Evolutionary conservation across 2,797 vertebrate species (phyloP).

Genomic region (Intellagama lesueurii): DNA sequence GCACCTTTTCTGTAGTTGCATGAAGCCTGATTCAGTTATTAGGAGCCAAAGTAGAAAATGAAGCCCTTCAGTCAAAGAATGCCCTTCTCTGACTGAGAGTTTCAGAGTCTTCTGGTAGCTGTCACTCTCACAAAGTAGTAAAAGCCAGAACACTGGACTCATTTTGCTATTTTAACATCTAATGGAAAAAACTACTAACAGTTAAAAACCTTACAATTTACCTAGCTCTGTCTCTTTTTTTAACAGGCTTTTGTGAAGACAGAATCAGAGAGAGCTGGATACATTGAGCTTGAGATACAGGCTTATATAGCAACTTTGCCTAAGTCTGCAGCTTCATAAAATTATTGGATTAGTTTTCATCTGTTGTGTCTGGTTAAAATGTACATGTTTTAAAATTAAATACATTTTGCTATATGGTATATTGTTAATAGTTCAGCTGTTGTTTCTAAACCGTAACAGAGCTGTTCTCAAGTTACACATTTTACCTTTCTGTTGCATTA

Average conservation of each 20-base stretch:
- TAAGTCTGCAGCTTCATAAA: slow-evolving; percentile 76
- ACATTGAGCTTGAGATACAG: slow-evolving; percentile 90
- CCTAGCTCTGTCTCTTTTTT: neutral
- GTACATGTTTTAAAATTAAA: slow-evolving; percentile 21
- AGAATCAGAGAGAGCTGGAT: slow-evolving; percentile 88
- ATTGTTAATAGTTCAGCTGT: neutral
- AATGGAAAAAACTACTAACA: neutral
- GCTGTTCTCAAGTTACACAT: neutral
- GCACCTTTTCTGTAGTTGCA: neutral
- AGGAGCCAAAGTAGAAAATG: too few relatives aligned
- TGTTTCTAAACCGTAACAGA: neutral
- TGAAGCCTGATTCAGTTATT: too few relatives aligned
- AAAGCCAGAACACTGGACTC: neutral
- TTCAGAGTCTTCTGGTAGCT: neutral
- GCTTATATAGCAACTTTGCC: slow-evolving; percentile 81
- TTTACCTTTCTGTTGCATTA: neutral
- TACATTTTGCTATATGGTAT: neutral
- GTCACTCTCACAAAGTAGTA: neutral
- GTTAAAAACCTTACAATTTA: neutral
- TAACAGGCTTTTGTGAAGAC: slow-evolving; percentile 87
- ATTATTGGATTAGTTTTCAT: neutral
- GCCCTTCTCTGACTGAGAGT: neutral
- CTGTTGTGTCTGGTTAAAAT: neutral
- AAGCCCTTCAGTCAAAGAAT: neutral
- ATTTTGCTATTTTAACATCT: neutral